A percentile compares a stretch with the other conserved stretches of the same genome.
These are phyloP conservation scores for Cremastinae sp. DNA, from an alignment of 2,888 invertebrate species.

Conservation along the genomic window DNA sequence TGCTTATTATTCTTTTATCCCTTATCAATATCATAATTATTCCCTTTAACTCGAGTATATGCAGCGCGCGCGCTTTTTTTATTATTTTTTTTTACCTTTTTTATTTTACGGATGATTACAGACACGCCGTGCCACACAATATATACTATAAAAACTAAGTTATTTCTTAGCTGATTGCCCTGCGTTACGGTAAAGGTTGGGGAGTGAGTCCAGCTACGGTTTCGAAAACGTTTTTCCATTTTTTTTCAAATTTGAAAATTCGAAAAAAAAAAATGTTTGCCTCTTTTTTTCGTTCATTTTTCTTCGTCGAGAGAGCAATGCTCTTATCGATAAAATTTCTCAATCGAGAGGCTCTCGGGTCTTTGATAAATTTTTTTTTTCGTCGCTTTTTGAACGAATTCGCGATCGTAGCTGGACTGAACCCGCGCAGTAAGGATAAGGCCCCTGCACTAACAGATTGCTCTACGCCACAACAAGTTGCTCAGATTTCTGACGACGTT, in stretches of 20 bases:
- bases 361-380: no score
- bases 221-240: slow-evolving; percentile 29
- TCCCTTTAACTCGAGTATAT: slow-evolving; percentile 57
- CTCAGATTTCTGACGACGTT: slow-evolving; percentile 56
- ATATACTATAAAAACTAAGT: slow-evolving; percentile 80
- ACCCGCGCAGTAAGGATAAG: slow-evolving; percentile 79
- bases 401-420: slow-evolving; percentile 60
- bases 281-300: background rate
- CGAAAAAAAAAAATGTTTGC: background rate
- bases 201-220: slow-evolving; percentile 66
- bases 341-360: no score
- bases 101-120: slow-evolving; percentile 56
- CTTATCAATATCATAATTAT: slow-evolving; percentile 47
- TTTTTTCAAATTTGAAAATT: background rate
- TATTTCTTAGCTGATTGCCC: slow-evolving; percentile 80
- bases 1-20: slow-evolving; percentile 56
- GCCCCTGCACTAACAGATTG: slow-evolving; percentile 80
- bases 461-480: slow-evolving; percentile 77
- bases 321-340: no score
- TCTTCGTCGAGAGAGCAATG: no score
- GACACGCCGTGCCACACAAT: slow-evolving; percentile 75
- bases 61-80: slow-evolving; percentile 49
- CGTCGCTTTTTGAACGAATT: slow-evolving; percentile 34
- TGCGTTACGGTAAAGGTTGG: slow-evolving; percentile 78
- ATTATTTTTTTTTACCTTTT: slow-evolving; percentile 29